Evolutionary conservation across 1,140 invertebrate species (phyloP), one percentile per base, ranked within the genome.

Genomic region (Temnothorax nylanderi): DNA sequence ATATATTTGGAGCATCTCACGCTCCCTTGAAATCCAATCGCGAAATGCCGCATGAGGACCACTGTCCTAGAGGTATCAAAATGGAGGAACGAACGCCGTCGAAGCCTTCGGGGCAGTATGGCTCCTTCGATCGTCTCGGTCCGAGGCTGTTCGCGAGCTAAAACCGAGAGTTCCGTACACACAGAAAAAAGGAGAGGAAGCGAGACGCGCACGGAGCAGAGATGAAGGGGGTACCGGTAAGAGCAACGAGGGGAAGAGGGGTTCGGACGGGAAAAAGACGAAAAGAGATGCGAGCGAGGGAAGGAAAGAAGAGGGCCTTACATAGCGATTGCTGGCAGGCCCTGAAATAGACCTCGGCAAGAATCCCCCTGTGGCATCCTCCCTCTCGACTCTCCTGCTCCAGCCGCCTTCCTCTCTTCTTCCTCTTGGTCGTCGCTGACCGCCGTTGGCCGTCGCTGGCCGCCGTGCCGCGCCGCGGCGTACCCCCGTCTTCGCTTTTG

Each of bases 331-430:
- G 90, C 89, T 91, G 74, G 88, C 90, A 90, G 89, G 89, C 91
- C 92, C 89, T 94, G 94, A 94, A 94, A 94, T 94, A 94, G 94
- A 94, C 93, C 93, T 91, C 90, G 93, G 41, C 91, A 88, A 89
- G 91, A 93, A 93, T 93, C 90, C 90, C 89, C 89, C 90, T 90
- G 89, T 89, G 88, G 87, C 90, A 87, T 91, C 90, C 88, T 91
- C 84, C 78, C 89, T 80, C 89, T 92, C 78, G 64, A 62, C 47
- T 85, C 72, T 86, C 56, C 62, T 18, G 67, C n/a, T 51, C 88
- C 64, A 47, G n/a, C 54, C 82, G 8, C 60, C 74, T 62, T 87
- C 62, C 62, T 85, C 85, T 88, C 80, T 78, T 88, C 91, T 88
- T 88, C 88, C 78, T 78, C 89, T 86, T 77, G 69, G 65, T 88